Percentiles rank a stretch among this genome's conserved stretches.
Conservation (phyloP, 1,140 invertebrate genomes). For the Pogonomyrmex californicus region DNA sequence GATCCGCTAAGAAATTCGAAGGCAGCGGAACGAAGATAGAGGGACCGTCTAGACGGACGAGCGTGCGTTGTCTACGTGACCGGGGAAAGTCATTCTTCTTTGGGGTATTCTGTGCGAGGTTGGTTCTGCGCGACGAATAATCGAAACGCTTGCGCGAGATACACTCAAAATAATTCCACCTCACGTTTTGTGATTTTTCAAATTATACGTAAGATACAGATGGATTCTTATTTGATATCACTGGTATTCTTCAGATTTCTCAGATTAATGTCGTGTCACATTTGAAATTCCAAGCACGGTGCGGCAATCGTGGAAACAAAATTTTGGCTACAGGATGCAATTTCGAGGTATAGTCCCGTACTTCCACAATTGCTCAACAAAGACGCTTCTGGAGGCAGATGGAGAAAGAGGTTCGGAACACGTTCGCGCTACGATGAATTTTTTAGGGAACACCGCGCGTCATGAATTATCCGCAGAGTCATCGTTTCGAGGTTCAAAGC, state of each 20-base stretch:
- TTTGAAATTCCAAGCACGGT: not conserved
- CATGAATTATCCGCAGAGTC: constrained; percentile 56
- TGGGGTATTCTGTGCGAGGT: constrained; percentile 66
- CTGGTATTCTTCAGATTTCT: not conserved
- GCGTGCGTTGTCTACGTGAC: constrained; percentile 79
- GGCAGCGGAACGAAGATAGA: constrained; percentile 51
- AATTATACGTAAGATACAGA: not conserved
- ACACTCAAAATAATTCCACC: not conserved
- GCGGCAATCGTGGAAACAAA: not conserved
- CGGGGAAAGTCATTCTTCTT: constrained; percentile 76
- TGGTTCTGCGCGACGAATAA: constrained; percentile 65
- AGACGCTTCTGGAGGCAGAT: constrained; percentile 13
- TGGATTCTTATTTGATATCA: not conserved
- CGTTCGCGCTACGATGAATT: constrained; percentile 49
- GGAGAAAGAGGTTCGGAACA: constrained; percentile 47
- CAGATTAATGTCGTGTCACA: not conserved
- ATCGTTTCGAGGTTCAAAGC: constrained; percentile 63
- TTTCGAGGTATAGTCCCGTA: constrained; percentile 17
- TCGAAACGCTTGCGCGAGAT: constrained; percentile 2
- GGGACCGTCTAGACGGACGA: constrained; percentile 74
- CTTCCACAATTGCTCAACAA: constrained; percentile 26
- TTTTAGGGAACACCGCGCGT: constrained; percentile 55
- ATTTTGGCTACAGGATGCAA: constrained; percentile 1
- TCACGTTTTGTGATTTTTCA: not conserved
- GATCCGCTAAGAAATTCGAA: constrained; percentile 70